These are phyloP conservation scores for Corythoichthys haematopterus DNA, from an alignment of 2,113 vertebrate species.

Conservation along the genomic window DNA sequence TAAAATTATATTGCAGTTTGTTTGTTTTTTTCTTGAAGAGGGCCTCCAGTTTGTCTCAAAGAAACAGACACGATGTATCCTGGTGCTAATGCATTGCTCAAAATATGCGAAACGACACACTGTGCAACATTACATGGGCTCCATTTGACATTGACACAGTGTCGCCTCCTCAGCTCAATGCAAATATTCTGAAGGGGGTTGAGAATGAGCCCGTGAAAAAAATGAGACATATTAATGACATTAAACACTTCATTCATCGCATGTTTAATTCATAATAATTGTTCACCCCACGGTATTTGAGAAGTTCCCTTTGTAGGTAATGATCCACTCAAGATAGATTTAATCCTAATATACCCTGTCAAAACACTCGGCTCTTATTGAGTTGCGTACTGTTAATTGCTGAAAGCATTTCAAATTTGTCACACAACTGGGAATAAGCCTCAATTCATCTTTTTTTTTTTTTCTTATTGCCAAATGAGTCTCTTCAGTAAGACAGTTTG, in stretches of 20 bases:
- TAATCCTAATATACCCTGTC: conserved; percentile 95
- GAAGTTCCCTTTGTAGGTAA: conserved; percentile 92
- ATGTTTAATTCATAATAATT: conserved; percentile 99
- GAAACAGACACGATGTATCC: conserved; percentile 60
- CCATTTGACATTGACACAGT: conserved; percentile 68
- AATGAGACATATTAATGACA: conserved; percentile 99
- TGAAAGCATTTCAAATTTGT: conserved; percentile 93
- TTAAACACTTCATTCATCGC: conserved; percentile 88
- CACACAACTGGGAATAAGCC: conserved; percentile 80
- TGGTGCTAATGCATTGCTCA: conserved; percentile 68
- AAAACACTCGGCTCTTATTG: conserved; percentile 84
- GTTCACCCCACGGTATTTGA: conserved; percentile 81
- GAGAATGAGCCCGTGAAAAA: conserved; percentile 75
- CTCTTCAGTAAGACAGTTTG: not conserved
- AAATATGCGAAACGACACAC: conserved; percentile 68
- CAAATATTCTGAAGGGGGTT: conserved; percentile 60
- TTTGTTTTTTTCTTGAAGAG: no score
- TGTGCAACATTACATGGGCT: conserved; percentile 54
- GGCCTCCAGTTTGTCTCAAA: conserved; percentile 54
- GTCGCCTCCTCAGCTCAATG: conserved; percentile 57
- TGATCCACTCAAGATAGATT: conserved; percentile 90
- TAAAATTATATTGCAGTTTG: no score
- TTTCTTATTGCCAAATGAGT: not conserved
- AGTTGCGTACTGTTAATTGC: conserved; percentile 87
- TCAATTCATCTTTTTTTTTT: conserved; percentile 86